Conservation (phyloP, 2,888 invertebrate species). For the Beris morrisii region DNA sequence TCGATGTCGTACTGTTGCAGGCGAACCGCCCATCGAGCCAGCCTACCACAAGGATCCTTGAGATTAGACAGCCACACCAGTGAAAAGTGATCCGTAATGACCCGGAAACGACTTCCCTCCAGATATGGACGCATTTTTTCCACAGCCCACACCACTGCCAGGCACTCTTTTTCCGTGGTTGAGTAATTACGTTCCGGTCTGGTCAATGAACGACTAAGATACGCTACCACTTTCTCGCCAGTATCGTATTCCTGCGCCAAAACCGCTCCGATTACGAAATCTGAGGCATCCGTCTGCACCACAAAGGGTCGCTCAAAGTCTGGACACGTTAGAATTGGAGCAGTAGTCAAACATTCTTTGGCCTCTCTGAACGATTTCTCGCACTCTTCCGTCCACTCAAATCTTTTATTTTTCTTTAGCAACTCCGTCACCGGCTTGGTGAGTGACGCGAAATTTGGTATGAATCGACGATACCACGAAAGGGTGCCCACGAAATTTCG, state of each 20-base stretch:
- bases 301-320: constrained; percentile 9
- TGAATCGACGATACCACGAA: constrained; percentile 25
- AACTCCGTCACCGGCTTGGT: neutral
- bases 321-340: constrained; percentile 14
- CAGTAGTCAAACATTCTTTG: neutral
- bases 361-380: neutral
- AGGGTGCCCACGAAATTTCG: constrained; percentile 17
- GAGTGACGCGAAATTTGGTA: constrained; percentile 5
- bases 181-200: neutral
- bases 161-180: too few species aligned
- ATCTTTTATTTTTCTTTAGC: constrained; percentile 8
- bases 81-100: neutral
- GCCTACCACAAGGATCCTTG: too few species aligned
- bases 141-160: too few species aligned
- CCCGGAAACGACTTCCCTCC: neutral
- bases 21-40: too few species aligned
- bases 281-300: constrained; percentile 21
- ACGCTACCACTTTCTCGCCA: constrained; percentile 37
- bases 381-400: neutral
- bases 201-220: constrained; percentile 20
- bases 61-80: neutral
- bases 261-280: constrained; percentile 15
- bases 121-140: neutral
- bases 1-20: too few species aligned
- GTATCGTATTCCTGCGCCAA: constrained; percentile 20